Base-by-base conservation (phyloP, 2,888 invertebrate genomes). In the Synanthedon andrenaeformis region DNA sequence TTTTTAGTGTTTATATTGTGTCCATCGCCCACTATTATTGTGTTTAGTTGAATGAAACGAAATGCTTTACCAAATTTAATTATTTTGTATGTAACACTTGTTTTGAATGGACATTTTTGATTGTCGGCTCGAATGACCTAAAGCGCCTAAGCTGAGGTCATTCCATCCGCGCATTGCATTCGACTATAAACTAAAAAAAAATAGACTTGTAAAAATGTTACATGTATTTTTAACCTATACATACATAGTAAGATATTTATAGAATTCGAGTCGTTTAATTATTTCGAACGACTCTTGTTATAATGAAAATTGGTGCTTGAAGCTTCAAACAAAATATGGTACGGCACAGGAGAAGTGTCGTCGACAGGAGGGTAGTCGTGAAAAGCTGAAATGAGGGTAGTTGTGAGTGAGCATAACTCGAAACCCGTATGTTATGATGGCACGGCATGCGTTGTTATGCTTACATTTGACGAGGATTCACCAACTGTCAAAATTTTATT, bases 211-310 rank as follows among this genome's bases (percentile, higher is more conserved):
- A 86, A 83, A 85, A 86, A 87, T 86, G 85, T 87, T 87, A 85
- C 84, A 76, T 84, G 86, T 87, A 87, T 87, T 87, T 87, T 87
- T 85, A 87, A 87, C 82, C 84, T 85, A 84, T 86, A 84, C 78
- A 86, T 87, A 86, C 78, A 86, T 87, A 86, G 82, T 86, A 86
- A 86, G 86, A 86, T 87, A 86, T 87, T 86, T 87, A 87, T 87
- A 86, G 84, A 85, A 83, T 74, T 86, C 84, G 84, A 82, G 86
- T 87, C 86, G 87, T 87, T 87, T 86, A 86, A 83, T 84, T 86
- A 86, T 87, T 87, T 87, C 82, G 83, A 87, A 87, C 86, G 87
- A 86, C 86, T 35, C 8, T 87, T 85, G 86, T 87, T 87, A 87
- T 85, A 85, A 87, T 82, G 80, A 87, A 86, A 86, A 84, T 87